A percentile compares a stretch with the other conserved stretches of the same genome.
Evolutionary conservation across 2,797 vertebrate genomes (phyloP).

Genomic region (Limosa lapponica): DNA sequence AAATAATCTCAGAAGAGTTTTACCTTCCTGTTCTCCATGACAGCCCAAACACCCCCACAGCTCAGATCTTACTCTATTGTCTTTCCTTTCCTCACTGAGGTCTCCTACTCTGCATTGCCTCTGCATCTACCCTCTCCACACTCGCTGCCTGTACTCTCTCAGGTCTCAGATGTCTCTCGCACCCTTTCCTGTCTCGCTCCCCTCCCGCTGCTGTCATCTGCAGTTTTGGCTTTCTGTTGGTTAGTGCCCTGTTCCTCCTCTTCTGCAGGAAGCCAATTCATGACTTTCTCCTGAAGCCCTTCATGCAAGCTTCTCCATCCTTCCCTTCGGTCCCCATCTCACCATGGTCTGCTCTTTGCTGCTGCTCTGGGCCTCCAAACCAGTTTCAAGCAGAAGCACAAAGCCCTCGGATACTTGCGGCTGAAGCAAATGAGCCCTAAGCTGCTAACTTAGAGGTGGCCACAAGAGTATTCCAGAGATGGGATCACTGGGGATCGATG

Average conservation of each 20-base stretch:
- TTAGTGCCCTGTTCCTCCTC: accelerated
- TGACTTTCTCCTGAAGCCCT: not conserved
- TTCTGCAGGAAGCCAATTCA: not conserved
- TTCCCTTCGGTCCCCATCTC: not conserved
- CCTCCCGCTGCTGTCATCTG: not conserved
- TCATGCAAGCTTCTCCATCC: not conserved
- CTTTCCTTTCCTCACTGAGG: not conserved
- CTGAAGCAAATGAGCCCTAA: not conserved
- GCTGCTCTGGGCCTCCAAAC: not conserved
- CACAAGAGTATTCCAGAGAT: not conserved
- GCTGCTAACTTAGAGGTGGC: not conserved
- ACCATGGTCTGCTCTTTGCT: not conserved
- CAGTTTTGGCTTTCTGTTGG: not conserved
- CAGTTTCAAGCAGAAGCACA: not conserved
- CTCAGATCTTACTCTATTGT: not conserved
- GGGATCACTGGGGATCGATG: not conserved
- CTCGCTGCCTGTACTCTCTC: not conserved
- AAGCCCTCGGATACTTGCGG: not conserved
- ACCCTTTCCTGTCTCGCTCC: not conserved
- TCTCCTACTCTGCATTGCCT: not conserved
- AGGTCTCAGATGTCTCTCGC: not conserved
- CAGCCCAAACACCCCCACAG: not conserved
- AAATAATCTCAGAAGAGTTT: not conserved
- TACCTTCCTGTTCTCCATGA: not conserved
- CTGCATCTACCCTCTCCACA: not conserved